Evolutionary conservation across 2,113 vertebrate genomes (phyloP).

Genomic region (Cyphomyrus discorhynchus): DNA sequence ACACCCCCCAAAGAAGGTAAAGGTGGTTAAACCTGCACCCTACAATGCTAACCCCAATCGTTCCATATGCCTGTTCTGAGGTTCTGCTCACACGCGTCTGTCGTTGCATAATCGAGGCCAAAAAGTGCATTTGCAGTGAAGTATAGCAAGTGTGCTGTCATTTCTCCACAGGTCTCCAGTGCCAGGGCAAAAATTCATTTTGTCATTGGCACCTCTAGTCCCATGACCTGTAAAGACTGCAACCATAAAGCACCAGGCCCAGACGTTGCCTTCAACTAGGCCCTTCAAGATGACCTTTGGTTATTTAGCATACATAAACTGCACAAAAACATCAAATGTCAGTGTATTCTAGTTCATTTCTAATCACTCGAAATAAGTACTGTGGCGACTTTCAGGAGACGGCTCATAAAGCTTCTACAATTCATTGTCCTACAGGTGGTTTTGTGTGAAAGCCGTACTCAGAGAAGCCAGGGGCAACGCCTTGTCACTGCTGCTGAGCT

Average conservation of each 20-base stretch:
- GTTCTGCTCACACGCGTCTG: neutral
- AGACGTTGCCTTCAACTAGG: neutral
- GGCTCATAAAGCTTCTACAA: neutral
- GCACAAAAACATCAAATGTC: neutral
- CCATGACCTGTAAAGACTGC: neutral
- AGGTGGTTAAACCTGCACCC: neutral
- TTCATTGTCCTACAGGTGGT: neutral
- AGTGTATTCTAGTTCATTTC: neutral
- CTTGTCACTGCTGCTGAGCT: neutral
- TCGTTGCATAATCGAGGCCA: neutral
- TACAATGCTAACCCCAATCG: neutral
- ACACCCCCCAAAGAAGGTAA: neutral
- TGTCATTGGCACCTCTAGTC: neutral
- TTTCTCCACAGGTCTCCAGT: neutral
- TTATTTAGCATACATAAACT: neutral
- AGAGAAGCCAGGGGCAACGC: neutral
- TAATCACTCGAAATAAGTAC: neutral
- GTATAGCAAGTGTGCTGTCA: neutral
- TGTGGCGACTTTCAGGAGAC: neutral
- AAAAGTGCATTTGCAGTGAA: neutral
- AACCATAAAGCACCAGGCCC: neutral
- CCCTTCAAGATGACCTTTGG: neutral
- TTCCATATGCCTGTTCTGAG: constrained; percentile 1
- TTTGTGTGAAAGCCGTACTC: neutral
- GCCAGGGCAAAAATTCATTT: neutral